Base-by-base conservation (phyloP, 2,113 vertebrate genomes). In the Poecile atricapillus region DNA sequence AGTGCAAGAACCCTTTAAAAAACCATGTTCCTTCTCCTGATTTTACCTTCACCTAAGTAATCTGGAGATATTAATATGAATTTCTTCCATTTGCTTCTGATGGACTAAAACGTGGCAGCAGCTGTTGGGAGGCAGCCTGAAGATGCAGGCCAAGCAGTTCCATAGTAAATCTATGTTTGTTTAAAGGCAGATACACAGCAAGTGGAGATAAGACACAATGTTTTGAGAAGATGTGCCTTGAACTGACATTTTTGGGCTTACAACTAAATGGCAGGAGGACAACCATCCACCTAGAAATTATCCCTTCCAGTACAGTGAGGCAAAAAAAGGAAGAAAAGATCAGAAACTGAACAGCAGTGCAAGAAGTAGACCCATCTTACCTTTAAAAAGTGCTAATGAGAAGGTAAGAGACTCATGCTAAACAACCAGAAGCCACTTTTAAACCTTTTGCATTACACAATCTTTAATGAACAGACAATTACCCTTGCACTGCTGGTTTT, bases 201-300 rank as follows among this genome's bases (percentile, higher is more conserved):
- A 79, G 13, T 10, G 3, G 27, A 59, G 28, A 67, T 69, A 58
- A 76, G 1, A 33, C 39, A 60, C 0, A 0, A 2, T 49, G 22
- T 49, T 71, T 83, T 23, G 24, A 83, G 64, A 74, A 9, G 7
- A 49, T 7, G 19, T 28, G 22, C 28, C 47, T 82, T 53, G 39
- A 84, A 33, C 25, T 24, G 44, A 23, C 18, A 1, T 60, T 91
- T 80, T 39, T 69, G 87, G 73, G n/a, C 11, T 87, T 55, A 33
- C 22, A 73, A 8, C 37, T n/a, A 76, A 52, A 35, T 31, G 46
- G 67, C 43, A 89, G 68, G 24, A 85, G 11, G 63, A 71, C 41
- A 83, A 46, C 16, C 19, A 62, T 18, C 37, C 37, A 31, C 10
- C 15, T 44, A 28, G 47, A 85, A 89, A 73, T 77, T 9, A 33